These are phyloP conservation scores for Smutsia gigantea DNA, from an alignment of 2,797 vertebrate genomes.

Conservation along the genomic window DNA sequence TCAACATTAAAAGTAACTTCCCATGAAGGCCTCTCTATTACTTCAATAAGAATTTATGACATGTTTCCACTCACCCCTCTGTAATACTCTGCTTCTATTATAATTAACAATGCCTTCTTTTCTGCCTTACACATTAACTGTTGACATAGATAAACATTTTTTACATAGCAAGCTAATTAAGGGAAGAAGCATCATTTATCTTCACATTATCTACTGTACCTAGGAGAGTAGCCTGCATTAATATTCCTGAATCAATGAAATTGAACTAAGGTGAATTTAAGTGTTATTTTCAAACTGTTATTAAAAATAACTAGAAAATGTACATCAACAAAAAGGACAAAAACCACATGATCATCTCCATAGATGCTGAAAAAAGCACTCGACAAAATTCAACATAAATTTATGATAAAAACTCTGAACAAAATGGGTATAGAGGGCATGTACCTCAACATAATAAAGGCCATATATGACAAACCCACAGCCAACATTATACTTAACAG, in stretches of 20 bases:
- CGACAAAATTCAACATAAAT: no score
- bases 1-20: neutral
- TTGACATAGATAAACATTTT: neutral
- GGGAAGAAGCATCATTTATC: conserved; percentile 12
- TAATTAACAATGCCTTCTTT: neutral
- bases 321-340: neutral
- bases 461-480: no score
- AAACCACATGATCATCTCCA: no score
- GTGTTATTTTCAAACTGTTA: neutral
- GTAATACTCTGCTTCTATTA: neutral
- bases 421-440: no score
- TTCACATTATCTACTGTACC: neutral
- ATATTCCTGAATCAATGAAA: neutral
- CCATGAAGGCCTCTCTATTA: neutral
- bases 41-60: neutral
- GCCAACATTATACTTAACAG: no score
- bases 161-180: neutral
- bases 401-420: no score
- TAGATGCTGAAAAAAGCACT: no score
- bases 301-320: neutral
- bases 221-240: neutral
- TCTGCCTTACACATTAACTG: neutral
- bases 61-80: neutral
- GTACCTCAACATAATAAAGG: no score
- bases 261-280: neutral